Evolutionary conservation across 92 coral and sea anemone genomes (phyloP), one percentile per base, ranked within the genome.

Genomic region (Zoanthus solanderi): DNA sequence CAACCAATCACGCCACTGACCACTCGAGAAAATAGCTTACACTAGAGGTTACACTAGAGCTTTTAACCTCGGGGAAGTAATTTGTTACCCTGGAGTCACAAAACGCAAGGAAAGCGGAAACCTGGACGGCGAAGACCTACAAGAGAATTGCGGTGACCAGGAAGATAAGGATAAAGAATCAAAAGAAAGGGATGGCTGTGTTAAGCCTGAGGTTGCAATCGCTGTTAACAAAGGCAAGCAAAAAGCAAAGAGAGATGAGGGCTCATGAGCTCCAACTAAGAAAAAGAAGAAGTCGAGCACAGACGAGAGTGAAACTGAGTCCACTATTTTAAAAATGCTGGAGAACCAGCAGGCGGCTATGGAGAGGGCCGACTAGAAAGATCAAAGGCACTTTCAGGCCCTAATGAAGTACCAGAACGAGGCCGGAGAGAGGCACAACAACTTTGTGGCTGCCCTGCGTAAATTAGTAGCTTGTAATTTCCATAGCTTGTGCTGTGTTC

Each of bases 211-310:
- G 6, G 83, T 77, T 77, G 18, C 54, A 50, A 42, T 23, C 66
- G 68, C 83, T 77, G 68, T 50, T 52, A 77, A 32, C n/a, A 78
- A 56, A 78, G 83, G 71, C 71, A 78, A 57, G 83, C 71, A 53
- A 56, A 52, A 69, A 10, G 71, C 71, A 78, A 78, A 78, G 9
- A 78, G 71, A 37, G 48, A 78, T 10, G 83, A 56, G 71, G 83
- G 71, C 69, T 78, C 83, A 78, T 30, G 28, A 78, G 83, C 57
- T 18, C 71, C 83, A 17, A 71, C 83, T 78, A 78, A 78, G 83
- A 78, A 56, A 78, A 78, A 57, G 13, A 78, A 76, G 18, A 29
- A 2, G 57, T 10, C 65, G 30, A 23, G 81, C 3, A 37, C 42
- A 37, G 4, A 37, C 42, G 42, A 37, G 4, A 37, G 42, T 37